These are phyloP conservation scores for Stegophylla sp. DNA, from an alignment of 2,888 invertebrate species.

Conservation along the genomic window DNA sequence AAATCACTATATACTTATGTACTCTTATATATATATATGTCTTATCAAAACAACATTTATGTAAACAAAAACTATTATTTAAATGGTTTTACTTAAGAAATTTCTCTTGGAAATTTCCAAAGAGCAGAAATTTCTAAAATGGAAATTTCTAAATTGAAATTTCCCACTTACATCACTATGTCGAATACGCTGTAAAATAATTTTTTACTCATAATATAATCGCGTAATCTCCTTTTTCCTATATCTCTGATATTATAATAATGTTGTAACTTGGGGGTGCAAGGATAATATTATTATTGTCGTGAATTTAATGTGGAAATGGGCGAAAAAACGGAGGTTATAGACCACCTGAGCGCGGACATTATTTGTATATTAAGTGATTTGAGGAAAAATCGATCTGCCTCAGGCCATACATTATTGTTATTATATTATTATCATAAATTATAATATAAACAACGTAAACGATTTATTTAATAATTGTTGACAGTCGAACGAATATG, in stretches of 20 bases:
- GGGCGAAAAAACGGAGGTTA: not conserved
- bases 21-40: no score
- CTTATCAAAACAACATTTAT: no score
- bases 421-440: slow-evolving; percentile 1
- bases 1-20: no score
- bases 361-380: not conserved
- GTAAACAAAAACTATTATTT: no score
- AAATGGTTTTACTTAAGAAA: no score
- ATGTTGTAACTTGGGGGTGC: not conserved
- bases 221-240: no score
- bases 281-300: not conserved
- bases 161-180: no score
- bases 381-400: slow-evolving; percentile 2
- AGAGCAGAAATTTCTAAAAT: no score
- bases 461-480: not conserved
- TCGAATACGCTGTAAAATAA: no score
- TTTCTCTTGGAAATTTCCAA: no score
- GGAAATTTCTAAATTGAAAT: no score
- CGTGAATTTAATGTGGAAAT: not conserved
- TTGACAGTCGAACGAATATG: not conserved
- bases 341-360: not conserved
- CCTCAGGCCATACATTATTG: not conserved
- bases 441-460: not conserved
- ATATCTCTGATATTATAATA: not conserved
- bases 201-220: no score